Base-by-base conservation (phyloP, 2,797 vertebrate genomes). In the Lindbergichthys nudifrons region DNA sequence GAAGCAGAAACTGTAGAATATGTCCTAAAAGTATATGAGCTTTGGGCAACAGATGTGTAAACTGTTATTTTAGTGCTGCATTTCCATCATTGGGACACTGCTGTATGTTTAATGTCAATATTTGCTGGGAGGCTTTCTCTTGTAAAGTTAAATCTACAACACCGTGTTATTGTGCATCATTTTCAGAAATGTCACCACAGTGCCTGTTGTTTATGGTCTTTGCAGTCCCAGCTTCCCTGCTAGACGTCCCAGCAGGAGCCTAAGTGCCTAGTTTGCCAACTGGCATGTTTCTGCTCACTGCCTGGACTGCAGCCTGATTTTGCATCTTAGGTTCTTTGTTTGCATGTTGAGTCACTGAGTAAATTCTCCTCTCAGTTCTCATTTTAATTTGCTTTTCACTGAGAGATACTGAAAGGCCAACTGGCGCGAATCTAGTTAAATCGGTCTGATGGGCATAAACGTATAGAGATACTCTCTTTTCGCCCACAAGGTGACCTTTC, bases 291-390 rank as follows among this genome's bases (percentile, higher is more conserved):
- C 74, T 68, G 71, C 77, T 81, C 74, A 70, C 68, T 73, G 74
- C 69, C 82, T 89, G 87, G 83, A 88, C 73, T 3, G 23, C 46
- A 76, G 80, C 85, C 87, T 81, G 88, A 86, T 86, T 84, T 82
- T 86, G 77, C 73, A 66, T 89, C 81, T 85, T 81, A 82, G 61
- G 41, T 71, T 87, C 77, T 80, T 84, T 88, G 68, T 86, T 88
- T 87, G 26, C 57, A 57, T 47, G 53, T 88, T 77, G 62, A 80
- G 77, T 65, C 60, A 67, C 81, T 62, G 75, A 83, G 75, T 87
- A 75, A 87, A 84, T 87, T 84, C 46, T 82, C 50, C 74, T 79
- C 74, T 88, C 74, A 66, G 58, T 73, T 87, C 60, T 69, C 59
- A 72, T 90, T 90, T 85, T 78, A 69, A 74, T 87, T 81, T 79